phyloP scores from a whole-genome alignment of 2,888 invertebrate genomes.

The Itoplectis maculator region DNA sequence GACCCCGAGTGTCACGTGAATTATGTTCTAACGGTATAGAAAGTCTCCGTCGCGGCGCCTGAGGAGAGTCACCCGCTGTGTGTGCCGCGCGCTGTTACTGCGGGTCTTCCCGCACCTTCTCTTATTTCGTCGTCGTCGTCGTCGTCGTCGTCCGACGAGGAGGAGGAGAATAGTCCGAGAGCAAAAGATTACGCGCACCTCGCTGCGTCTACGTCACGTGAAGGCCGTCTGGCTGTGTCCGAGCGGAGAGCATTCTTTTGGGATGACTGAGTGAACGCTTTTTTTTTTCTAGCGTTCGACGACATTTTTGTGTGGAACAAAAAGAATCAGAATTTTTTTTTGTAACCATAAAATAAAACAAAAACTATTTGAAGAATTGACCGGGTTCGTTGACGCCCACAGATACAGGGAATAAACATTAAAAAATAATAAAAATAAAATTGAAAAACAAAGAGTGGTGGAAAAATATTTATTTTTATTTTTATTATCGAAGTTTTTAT shows the following conservation, averaged over 20 bases:
- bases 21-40: constrained; percentile 64
- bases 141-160: too few relatives aligned
- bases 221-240: constrained; percentile 62
- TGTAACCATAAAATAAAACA: constrained; percentile 6
- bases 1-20: constrained; percentile 64
- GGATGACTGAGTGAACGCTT: constrained; percentile 57
- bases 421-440: too few relatives aligned
- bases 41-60: constrained; percentile 41
- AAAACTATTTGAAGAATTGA: too few relatives aligned
- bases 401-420: too few relatives aligned
- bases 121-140: constrained; percentile 50
- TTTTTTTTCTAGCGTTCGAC: constrained; percentile 37
- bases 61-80: constrained; percentile 8
- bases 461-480: too few relatives aligned
- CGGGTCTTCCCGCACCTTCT: constrained; percentile 54
- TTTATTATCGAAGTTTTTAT: too few relatives aligned
- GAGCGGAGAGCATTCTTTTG: constrained; percentile 55
- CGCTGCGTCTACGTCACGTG: constrained; percentile 66
- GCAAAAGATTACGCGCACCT: constrained; percentile 63
- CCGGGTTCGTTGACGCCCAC: too few relatives aligned
- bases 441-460: too few relatives aligned
- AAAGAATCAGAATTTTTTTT: background rate
- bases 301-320: constrained; percentile 3
- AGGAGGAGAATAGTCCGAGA: constrained; percentile 46
- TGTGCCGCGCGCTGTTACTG: constrained; percentile 35